Percentiles rank a stretch among this genome's conserved stretches.
phyloP scores from a whole-genome alignment of 1,140 invertebrate species.

The Cydia fagiglandana region DNA sequence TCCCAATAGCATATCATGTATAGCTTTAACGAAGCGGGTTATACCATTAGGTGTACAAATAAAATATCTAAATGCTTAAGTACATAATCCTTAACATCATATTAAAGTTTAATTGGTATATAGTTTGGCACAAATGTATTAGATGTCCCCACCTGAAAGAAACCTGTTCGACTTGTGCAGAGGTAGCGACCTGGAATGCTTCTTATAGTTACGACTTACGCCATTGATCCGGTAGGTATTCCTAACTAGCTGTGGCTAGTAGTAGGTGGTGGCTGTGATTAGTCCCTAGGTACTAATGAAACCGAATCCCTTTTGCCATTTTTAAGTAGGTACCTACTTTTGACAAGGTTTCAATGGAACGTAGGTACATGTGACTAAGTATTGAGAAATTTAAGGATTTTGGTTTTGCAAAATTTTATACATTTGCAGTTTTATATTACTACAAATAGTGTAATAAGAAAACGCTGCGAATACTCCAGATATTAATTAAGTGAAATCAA shows the following conservation, averaged over 20 bases:
- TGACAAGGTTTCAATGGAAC: neutral
- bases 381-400: neutral
- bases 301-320: neutral
- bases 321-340: neutral
- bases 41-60: neutral
- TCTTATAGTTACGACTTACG: neutral
- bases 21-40: neutral
- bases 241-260: constrained; percentile 23
- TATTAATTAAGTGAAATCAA: constrained; percentile 2
- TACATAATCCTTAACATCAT: neutral
- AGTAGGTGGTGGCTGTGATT: neutral
- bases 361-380: neutral
- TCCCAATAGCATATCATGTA: too few relatives aligned
- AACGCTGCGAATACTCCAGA: neutral
- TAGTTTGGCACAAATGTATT: constrained; percentile 12
- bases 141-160: neutral
- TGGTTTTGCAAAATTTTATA: neutral
- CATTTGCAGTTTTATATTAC: too few relatives aligned
- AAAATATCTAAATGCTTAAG: neutral
- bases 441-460: neutral
- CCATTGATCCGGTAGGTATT: neutral
- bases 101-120: constrained; percentile 13
- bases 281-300: neutral
- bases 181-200: neutral
- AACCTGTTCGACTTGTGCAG: constrained; percentile 3